Evolutionary conservation across 92 coral and sea anemone genomes (phyloP), one percentile per base, ranked within the genome.

Genomic region (Porites divaricata): DNA sequence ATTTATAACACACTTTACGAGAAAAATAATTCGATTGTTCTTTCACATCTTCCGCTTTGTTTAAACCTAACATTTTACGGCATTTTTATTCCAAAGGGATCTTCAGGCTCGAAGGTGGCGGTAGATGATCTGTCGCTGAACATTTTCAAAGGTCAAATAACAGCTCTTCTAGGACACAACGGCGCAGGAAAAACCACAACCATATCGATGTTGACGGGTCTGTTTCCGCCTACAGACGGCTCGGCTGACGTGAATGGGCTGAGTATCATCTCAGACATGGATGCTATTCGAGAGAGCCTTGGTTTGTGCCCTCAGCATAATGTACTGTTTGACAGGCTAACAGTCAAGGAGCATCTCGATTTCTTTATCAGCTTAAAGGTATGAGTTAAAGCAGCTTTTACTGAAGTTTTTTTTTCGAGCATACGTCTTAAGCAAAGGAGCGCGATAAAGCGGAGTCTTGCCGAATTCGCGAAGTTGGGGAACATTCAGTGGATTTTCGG

Each of bases 251-350:
- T 93, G 71, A 89, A 90, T 41, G 93, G 92, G 26, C 67, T 81
- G 74, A 94, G 94, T 63, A 96, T 96, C 17, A 83, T 92, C 2
- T 92, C 96, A 26, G 95, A 96, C 14, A 96, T 96, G 89, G 95
- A 92, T 66, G 88, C 93, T 15, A 94, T 96, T 24, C 80, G 98
- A 62, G 95, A 96, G 52, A 94, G 98, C 72, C 89, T 95, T 49
- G 98, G 98, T n/a, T 95, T 93, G 41, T 95, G 98, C 52, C 98
- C 98, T 1, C 98, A 96, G 49, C 98, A 96, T 57, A 96, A 96
- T 79, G 98, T 92, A 21, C 89, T 96, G 51, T 96, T 93, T 92
- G 98, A 96, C 85, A 86, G 95, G 64, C 87, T 96, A 24, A 93
- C 98, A 19, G 98, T 96, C 21, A 86, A 90, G 66, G 98, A 96